These are phyloP conservation scores for Drosophila peninsularis DNA, from an alignment of 2,888 invertebrate genomes.

Conservation along the genomic window DNA sequence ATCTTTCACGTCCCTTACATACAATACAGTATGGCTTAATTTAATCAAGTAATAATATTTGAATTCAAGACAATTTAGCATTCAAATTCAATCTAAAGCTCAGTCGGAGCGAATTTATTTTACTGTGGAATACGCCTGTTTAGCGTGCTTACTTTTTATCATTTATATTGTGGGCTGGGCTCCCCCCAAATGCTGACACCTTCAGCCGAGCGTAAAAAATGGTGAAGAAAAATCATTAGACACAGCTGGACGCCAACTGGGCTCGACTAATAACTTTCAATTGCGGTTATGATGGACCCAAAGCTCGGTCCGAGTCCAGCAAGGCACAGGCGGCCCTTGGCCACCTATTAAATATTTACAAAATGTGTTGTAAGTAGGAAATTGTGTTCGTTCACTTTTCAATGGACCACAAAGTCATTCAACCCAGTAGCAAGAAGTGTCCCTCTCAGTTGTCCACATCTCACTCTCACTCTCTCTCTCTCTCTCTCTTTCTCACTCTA, in stretches of 20 bases:
- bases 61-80: neutral
- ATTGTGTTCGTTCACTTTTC: constrained; percentile 65
- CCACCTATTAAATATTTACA: constrained; percentile 63
- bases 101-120: neutral
- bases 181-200: constrained; percentile 20
- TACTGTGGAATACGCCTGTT: constrained; percentile 5
- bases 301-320: neutral
- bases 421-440: constrained; percentile 37
- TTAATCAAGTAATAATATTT: too few species aligned
- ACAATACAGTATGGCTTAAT: too few species aligned
- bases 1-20: too few species aligned
- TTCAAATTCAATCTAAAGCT: neutral
- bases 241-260: constrained; percentile 69
- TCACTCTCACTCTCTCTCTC: constrained; percentile 1
- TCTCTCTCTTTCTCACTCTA: neutral
- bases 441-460: constrained; percentile 40
- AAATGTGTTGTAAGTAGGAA: constrained; percentile 72
- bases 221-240: constrained; percentile 41
- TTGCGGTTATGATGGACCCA: constrained; percentile 57
- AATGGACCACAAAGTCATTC: constrained; percentile 62
- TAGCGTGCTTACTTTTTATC: constrained; percentile 7
- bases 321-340: constrained; percentile 49
- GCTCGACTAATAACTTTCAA: constrained; percentile 67
- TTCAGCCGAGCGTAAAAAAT: constrained; percentile 29
- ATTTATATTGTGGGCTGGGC: constrained; percentile 5